Evolutionary conservation across 2,113 vertebrate genomes (phyloP).

Genomic region (Fulmarus glacialis): DNA sequence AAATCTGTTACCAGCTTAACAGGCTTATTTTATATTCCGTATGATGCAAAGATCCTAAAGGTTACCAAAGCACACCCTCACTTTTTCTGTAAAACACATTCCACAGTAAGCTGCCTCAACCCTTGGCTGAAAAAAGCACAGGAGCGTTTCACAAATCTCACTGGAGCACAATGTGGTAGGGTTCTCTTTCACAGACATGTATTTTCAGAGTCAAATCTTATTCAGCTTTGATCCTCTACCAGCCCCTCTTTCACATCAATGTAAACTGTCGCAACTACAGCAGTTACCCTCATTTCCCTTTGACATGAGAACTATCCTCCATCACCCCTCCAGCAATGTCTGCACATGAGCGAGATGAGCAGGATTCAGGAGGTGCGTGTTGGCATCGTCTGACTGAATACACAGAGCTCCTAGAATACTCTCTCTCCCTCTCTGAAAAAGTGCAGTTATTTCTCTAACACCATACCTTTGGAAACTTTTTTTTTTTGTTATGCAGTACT

Average conservation of each 20-base stretch:
- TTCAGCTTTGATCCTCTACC: background rate
- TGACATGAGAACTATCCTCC: background rate
- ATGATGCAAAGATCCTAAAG: background rate
- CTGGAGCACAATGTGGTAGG: background rate
- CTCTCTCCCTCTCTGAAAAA: background rate
- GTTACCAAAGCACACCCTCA: background rate
- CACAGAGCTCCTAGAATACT: background rate
- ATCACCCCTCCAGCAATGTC: background rate
- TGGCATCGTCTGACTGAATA: background rate
- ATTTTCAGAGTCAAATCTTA: background rate
- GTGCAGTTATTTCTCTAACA: background rate
- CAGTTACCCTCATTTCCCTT: background rate
- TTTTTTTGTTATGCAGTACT: background rate
- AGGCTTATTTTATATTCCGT: background rate
- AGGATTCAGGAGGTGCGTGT: background rate
- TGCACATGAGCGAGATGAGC: background rate
- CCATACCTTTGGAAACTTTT: background rate
- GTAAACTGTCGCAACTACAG: background rate
- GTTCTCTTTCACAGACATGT: background rate
- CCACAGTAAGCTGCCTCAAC: background rate
- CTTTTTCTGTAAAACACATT: background rate
- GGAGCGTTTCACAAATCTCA: background rate
- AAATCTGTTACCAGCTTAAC: background rate
- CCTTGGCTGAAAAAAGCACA: background rate
- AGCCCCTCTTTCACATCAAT: background rate